These are phyloP conservation scores for Chelonus formosanus DNA, from an alignment of 2,888 invertebrate species.

Conservation along the genomic window DNA sequence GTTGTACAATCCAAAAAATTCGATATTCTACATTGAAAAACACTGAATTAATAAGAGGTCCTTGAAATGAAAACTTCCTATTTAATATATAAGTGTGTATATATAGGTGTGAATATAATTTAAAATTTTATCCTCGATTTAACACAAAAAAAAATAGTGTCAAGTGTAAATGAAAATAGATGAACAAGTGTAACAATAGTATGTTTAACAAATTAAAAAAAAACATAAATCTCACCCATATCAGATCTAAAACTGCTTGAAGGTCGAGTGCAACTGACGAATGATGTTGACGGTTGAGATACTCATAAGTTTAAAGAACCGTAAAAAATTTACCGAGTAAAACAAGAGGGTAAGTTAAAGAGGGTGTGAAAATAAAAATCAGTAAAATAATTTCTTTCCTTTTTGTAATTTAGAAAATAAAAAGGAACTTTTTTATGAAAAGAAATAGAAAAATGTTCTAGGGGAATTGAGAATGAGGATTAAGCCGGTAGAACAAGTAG, in stretches of 20 bases:
- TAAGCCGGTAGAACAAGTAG: not conserved
- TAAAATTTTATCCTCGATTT: not conserved
- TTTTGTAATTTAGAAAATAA: too few species aligned
- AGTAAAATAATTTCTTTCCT: not conserved
- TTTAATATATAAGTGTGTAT: too few species aligned
- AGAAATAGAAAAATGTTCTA: not conserved
- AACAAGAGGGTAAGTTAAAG: not conserved
- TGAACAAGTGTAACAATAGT: not conserved
- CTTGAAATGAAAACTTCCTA: too few species aligned
- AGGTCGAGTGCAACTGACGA: slow-evolving; percentile 4
- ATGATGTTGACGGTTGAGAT: not conserved
- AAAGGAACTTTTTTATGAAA: not conserved
- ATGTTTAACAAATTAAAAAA: not conserved
- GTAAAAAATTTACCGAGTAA: not conserved
- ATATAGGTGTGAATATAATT: too few species aligned
- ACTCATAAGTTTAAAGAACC: not conserved
- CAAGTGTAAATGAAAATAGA: not conserved
- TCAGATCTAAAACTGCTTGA: slow-evolving; percentile 1
- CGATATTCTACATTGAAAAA: too few species aligned
- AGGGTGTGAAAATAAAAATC: too few species aligned
- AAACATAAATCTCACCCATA: not conserved
- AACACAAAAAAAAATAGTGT: not conserved
- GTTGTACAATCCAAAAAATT: too few species aligned
- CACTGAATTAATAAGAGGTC: too few species aligned
- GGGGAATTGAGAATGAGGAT: not conserved